Conservation (phyloP, 2,113 vertebrate species). For the Gobio gobio region DNA sequence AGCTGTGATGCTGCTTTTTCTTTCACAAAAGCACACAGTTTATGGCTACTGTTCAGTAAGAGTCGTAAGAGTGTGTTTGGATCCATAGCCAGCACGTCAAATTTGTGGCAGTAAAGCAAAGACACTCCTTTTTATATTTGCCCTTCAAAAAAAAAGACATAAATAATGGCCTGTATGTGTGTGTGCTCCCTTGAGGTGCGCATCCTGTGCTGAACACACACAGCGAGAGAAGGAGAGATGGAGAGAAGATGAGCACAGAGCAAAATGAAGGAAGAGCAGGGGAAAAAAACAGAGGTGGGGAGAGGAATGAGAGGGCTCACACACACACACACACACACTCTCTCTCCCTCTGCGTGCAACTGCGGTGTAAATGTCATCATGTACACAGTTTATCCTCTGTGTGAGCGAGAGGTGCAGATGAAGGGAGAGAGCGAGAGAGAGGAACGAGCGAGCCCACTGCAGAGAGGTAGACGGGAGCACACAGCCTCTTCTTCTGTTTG, state of each 20-base stretch:
- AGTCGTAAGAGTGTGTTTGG: conserved; percentile 48
- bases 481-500: conserved; percentile 54
- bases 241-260: conserved; percentile 30
- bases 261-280: conserved; percentile 35
- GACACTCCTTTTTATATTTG: conserved; percentile 56
- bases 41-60: conserved; percentile 72
- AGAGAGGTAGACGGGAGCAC: conserved; percentile 49
- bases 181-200: conserved; percentile 51
- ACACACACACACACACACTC: conserved; percentile 37
- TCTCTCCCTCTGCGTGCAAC: conserved; percentile 59
- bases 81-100: not conserved
- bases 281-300: conserved; percentile 47
- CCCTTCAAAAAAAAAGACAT: conserved; percentile 57
- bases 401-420: conserved; percentile 62
- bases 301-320: conserved; percentile 48
- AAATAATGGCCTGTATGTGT: conserved; percentile 65
- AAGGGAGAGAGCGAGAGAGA: conserved; percentile 62
- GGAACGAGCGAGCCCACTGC: conserved; percentile 59
- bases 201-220: conserved; percentile 57
- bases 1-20: not conserved
- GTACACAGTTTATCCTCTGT: conserved; percentile 63
- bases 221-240: conserved; percentile 57
- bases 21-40: conserved; percentile 62
- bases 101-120: conserved; percentile 50
- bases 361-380: conserved; percentile 63